phyloP scores from a whole-genome alignment of 2,888 invertebrate species.

The Seira sanloemensis region DNA sequence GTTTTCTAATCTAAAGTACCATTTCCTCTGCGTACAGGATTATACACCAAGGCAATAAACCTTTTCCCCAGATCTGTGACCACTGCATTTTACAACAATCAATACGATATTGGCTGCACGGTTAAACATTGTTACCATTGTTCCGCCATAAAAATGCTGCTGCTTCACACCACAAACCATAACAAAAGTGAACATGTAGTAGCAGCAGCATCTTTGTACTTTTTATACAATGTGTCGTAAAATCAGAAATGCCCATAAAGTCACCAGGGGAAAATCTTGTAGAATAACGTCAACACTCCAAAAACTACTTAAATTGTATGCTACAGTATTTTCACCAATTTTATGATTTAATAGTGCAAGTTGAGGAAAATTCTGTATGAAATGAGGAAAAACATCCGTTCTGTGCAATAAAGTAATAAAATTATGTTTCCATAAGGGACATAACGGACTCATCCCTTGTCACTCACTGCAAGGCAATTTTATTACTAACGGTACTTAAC shows the following conservation, averaged over 20 bases:
- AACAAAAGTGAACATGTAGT: neutral
- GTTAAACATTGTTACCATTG: neutral
- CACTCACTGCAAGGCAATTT: neutral
- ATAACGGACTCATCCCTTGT: neutral
- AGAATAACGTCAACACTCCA: neutral
- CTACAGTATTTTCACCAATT: neutral
- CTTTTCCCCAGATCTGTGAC: neutral
- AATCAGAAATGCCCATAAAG: too few relatives aligned
- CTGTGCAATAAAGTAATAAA: neutral
- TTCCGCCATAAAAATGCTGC: constrained; percentile 14
- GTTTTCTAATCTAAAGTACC: neutral
- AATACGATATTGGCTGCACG: neutral
- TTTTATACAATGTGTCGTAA: too few relatives aligned
- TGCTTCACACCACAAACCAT: constrained; percentile 21
- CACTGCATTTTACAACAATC: neutral
- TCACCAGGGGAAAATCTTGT: too few relatives aligned
- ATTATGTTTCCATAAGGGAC: neutral
- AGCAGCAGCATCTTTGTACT: too few relatives aligned
- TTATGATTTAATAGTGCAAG: neutral
- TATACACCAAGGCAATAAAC: neutral
- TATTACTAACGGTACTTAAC: constrained; percentile 37
- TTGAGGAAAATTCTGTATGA: neutral
- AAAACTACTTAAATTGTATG: neutral
- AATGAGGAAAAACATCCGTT: neutral
- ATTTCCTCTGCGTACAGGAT: neutral